These are phyloP conservation scores for Helleia helle DNA, from an alignment of 2,888 invertebrate species.

Conservation along the genomic window DNA sequence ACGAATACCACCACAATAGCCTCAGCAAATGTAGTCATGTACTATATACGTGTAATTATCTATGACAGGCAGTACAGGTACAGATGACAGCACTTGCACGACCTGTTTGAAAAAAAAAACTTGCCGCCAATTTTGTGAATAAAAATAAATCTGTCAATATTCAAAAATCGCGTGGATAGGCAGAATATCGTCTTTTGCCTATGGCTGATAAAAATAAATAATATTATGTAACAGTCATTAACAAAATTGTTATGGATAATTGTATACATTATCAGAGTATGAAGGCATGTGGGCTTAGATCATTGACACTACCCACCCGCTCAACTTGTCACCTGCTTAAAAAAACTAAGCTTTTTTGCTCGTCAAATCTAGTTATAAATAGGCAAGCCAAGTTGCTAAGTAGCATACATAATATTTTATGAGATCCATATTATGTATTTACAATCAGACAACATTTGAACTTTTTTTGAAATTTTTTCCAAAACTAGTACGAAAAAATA, in stretches of 20 bases:
- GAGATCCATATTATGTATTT: constrained; percentile 14
- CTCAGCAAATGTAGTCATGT: constrained; percentile 39
- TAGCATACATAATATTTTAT: constrained; percentile 19
- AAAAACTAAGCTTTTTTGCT: constrained; percentile 44
- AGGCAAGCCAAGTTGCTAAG: constrained; percentile 25
- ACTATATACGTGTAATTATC: constrained; percentile 66
- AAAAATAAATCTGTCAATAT: too few species aligned
- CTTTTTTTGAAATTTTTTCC: constrained; percentile 5
- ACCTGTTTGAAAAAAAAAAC: constrained; percentile 10
- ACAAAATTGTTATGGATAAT: constrained; percentile 25
- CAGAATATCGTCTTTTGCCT: too few species aligned
- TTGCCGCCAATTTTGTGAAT: too few species aligned
- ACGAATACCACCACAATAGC: constrained; percentile 10
- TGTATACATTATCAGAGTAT: constrained; percentile 64
- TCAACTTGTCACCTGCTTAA: constrained; percentile 65
- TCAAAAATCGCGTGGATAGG: too few species aligned
- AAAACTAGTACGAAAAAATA: constrained; percentile 9
- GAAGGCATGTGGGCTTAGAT: constrained; percentile 69
- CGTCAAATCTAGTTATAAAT: constrained; percentile 55
- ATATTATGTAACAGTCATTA: background rate
- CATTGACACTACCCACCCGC: constrained; percentile 71
- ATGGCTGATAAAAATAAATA: background rate
- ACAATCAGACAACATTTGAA: constrained; percentile 38
- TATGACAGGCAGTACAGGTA: constrained; percentile 61
- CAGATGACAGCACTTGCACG: constrained; percentile 37